phyloP scores from a whole-genome alignment of 2,113 vertebrate genomes.

The Mustela nigripes region DNA sequence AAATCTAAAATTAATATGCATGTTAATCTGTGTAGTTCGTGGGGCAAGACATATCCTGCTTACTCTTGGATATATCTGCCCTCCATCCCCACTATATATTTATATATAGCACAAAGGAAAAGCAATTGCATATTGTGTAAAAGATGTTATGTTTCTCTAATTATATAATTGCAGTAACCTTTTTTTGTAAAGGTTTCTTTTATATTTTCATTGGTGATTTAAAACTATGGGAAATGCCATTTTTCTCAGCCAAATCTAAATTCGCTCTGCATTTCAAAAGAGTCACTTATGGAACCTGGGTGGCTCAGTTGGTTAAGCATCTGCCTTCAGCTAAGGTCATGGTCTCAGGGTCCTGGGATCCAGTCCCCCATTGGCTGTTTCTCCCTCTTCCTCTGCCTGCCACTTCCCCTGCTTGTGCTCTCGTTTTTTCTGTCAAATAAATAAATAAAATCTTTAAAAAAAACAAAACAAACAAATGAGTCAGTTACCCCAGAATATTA shows the following conservation, averaged over 20 bases:
- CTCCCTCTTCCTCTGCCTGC: too few relatives aligned
- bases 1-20: background rate
- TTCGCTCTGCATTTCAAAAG: background rate
- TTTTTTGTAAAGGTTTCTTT: background rate
- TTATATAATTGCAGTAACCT: background rate
- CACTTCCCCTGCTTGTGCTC: too few relatives aligned
- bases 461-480: too few relatives aligned
- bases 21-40: background rate
- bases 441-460: too few relatives aligned
- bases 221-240: background rate
- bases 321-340: too few relatives aligned
- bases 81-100: background rate
- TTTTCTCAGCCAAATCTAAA: background rate
- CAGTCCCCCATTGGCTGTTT: too few relatives aligned
- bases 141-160: background rate
- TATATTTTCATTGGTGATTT: background rate
- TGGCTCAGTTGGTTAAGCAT: too few relatives aligned
- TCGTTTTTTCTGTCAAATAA: too few relatives aligned
- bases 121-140: background rate
- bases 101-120: background rate
- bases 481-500: background rate
- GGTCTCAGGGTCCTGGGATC: too few relatives aligned
- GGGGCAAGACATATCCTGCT: background rate
- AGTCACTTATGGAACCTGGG: background rate
- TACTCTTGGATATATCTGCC: background rate